These are phyloP conservation scores for Nezara viridula DNA, from an alignment of 2,888 invertebrate genomes.

Conservation along the genomic window DNA sequence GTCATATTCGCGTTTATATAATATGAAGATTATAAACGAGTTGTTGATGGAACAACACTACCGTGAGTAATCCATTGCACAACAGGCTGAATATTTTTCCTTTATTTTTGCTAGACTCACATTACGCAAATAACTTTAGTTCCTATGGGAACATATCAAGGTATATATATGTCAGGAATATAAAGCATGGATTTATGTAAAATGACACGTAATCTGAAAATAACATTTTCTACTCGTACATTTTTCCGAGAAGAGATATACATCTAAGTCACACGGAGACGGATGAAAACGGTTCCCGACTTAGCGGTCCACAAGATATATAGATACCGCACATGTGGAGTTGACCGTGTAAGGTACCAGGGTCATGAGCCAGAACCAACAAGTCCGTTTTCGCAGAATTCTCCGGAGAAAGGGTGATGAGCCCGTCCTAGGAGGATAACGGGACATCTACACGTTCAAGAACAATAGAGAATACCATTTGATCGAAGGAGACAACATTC, in stretches of 20 bases:
- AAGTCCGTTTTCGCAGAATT: background rate
- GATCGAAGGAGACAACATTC: background rate
- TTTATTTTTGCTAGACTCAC: background rate
- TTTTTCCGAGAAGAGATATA: background rate
- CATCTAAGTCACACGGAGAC: background rate
- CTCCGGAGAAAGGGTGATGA: background rate
- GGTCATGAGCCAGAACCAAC: background rate
- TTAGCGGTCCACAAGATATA: slow-evolving; percentile 5
- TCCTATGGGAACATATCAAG: background rate
- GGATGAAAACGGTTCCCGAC: background rate
- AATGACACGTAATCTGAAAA: background rate
- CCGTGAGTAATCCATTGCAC: background rate
- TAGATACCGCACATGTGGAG: background rate
- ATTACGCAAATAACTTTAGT: background rate
- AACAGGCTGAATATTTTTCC: background rate
- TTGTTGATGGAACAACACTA: background rate
- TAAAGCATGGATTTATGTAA: background rate
- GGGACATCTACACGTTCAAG: background rate
- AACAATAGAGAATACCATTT: slow-evolving; percentile 1
- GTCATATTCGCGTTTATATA: background rate
- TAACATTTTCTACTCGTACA: background rate
- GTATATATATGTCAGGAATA: background rate
- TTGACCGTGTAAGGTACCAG: background rate
- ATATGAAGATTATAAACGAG: background rate
- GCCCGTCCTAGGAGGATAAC: background rate